phyloP scores from a whole-genome alignment of 2,113 vertebrate species.

The Egretta garzetta region DNA sequence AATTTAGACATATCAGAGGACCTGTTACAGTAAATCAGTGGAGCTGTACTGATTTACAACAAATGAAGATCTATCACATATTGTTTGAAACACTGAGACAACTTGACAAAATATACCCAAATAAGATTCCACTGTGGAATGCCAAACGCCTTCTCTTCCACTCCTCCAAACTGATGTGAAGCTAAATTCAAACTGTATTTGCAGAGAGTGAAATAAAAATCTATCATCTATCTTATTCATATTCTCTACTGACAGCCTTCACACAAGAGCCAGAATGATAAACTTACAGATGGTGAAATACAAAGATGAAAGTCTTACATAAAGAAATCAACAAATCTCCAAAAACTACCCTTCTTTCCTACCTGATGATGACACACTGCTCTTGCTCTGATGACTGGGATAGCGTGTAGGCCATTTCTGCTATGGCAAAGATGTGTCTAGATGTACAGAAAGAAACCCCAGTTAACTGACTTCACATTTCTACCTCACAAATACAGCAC shows the following conservation, averaged over 20 bases:
- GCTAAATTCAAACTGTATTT: background rate
- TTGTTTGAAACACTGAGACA: background rate
- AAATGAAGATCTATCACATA: background rate
- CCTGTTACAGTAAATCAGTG: background rate
- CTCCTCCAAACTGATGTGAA: background rate
- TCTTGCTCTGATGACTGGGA: conserved; percentile 79
- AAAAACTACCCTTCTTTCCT: background rate
- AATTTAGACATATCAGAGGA: background rate
- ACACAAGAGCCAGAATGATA: background rate
- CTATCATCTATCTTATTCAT: background rate
- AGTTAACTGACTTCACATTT: background rate
- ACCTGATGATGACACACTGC: conserved; percentile 88
- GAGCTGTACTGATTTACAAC: background rate
- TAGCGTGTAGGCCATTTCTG: conserved; percentile 78
- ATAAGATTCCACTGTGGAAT: background rate
- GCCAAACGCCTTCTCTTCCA: background rate
- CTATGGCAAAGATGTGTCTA: conserved; percentile 89
- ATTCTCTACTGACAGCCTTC: background rate
- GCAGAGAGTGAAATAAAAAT: background rate
- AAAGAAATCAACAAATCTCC: background rate
- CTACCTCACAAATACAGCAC: background rate
- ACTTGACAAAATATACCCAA: background rate
- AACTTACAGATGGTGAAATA: background rate
- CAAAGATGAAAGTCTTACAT: background rate
- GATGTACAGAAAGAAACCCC: background rate